Conservation (phyloP, 2,797 vertebrate genomes). For the Selene dorsalis region DNA sequence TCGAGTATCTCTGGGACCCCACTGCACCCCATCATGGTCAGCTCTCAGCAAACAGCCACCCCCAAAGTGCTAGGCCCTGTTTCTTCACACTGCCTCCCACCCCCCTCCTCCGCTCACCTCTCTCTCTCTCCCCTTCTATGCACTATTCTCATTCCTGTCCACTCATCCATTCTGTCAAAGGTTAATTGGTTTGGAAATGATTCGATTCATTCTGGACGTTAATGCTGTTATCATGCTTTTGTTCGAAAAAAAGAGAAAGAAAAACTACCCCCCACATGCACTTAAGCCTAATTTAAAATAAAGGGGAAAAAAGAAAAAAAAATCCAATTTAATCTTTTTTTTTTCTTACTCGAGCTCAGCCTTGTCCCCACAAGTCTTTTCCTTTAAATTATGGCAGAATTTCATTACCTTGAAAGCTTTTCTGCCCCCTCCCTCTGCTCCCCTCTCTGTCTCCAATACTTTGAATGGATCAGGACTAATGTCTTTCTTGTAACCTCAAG, state of each 20-base stretch:
- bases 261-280: slow-evolving; percentile 82
- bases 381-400: slow-evolving; percentile 89
- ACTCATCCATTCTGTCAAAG: slow-evolving; percentile 89
- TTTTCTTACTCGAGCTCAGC: slow-evolving; percentile 71
- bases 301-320: slow-evolving; percentile 78
- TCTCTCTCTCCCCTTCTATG: slow-evolving; percentile 38
- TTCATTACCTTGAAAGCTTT: slow-evolving; percentile 92
- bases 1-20: slow-evolving; percentile 6
- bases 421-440: slow-evolving; percentile 74
- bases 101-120: slow-evolving; percentile 31
- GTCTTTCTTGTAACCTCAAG: slow-evolving; percentile 90
- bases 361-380: slow-evolving; percentile 86
- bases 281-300: slow-evolving; percentile 89
- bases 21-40: slow-evolving; percentile 32
- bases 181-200: slow-evolving; percentile 93
- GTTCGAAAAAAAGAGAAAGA: slow-evolving; percentile 75
- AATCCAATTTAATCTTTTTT: slow-evolving; percentile 87
- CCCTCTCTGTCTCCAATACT: slow-evolving; percentile 80
- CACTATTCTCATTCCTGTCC: slow-evolving; percentile 83
- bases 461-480: slow-evolving; percentile 87
- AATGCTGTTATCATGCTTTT: slow-evolving; percentile 90
- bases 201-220: slow-evolving; percentile 88
- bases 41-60: slow-evolving; percentile 35
- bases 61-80: slow-evolving; percentile 40
- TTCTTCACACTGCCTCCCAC: slow-evolving; percentile 26